These are phyloP conservation scores for Frankliniella fusca DNA, from an alignment of 2,888 invertebrate genomes.

Conservation along the genomic window DNA sequence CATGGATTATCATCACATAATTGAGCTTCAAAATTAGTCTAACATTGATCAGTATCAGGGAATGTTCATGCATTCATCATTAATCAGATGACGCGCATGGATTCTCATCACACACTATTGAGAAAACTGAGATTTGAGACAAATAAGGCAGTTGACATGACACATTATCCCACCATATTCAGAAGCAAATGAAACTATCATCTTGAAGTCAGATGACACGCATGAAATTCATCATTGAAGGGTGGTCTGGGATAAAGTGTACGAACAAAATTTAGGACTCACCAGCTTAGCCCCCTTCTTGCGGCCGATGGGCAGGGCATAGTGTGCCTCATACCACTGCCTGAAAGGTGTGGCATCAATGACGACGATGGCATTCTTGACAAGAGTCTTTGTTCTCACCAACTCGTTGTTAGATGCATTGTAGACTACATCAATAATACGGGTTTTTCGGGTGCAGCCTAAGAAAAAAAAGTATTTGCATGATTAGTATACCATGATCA, in stretches of 20 bases:
- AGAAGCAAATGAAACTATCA: too few relatives aligned
- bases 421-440: constrained; percentile 99
- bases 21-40: too few relatives aligned
- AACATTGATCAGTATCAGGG: too few relatives aligned
- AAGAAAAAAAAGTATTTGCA: constrained; percentile 42
- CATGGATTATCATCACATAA: too few relatives aligned
- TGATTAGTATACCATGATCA: neutral
- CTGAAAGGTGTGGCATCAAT: constrained; percentile 98
- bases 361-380: constrained; percentile 95
- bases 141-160: too few relatives aligned
- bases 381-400: constrained; percentile 98
- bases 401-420: constrained; percentile 99
- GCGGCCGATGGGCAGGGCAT: constrained; percentile 88
- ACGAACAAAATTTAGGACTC: constrained; percentile 44
- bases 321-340: constrained; percentile 99
- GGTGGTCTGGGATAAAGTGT: neutral
- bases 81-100: too few relatives aligned
- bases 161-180: too few relatives aligned
- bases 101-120: too few relatives aligned
- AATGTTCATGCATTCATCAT: too few relatives aligned
- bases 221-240: neutral
- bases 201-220: too few relatives aligned
- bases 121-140: too few relatives aligned
- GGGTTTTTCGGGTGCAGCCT: constrained; percentile 89
- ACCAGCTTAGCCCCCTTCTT: constrained; percentile 95